Evolutionary conservation across 37 sponge, comb jelly and placozoan species (phyloP).

Genomic region (Aphrocallistes beatrix): DNA sequence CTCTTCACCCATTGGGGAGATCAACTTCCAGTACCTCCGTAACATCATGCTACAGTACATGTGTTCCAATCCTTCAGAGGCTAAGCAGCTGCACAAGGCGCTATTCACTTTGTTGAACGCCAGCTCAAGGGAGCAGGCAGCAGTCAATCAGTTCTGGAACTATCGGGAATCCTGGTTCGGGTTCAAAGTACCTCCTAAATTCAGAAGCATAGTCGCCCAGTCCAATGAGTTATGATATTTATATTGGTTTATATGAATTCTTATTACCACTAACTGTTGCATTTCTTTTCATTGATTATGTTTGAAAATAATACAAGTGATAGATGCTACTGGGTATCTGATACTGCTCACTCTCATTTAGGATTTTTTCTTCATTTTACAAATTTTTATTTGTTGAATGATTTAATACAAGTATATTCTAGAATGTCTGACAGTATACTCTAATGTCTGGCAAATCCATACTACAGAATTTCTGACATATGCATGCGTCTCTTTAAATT

Average conservation of each 20-base stretch:
- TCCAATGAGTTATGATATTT: background rate
- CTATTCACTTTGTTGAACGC: background rate
- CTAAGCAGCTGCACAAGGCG: background rate
- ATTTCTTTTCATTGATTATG: background rate
- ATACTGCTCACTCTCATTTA: too few species aligned
- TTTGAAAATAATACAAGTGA: too few species aligned
- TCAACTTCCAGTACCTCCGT: background rate
- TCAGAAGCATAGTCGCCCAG: background rate
- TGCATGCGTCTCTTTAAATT: too few species aligned
- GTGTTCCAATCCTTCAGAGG: background rate
- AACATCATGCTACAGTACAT: slow-evolving; percentile 8
- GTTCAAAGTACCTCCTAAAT: background rate
- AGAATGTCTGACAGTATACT: too few species aligned
- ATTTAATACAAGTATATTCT: too few species aligned
- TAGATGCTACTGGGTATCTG: too few species aligned
- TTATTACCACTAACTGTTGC: background rate
- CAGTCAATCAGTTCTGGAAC: slow-evolving; percentile 9
- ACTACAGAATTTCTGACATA: too few species aligned
- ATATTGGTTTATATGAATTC: background rate
- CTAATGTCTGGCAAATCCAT: too few species aligned
- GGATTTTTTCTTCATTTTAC: too few species aligned
- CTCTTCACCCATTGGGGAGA: background rate
- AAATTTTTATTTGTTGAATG: too few species aligned
- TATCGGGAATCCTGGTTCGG: slow-evolving; percentile 12
- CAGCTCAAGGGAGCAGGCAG: background rate